Percentiles rank a stretch among this genome's conserved stretches.
phyloP scores from a whole-genome alignment of 1,140 invertebrate species.

The Drosophila nigromelanica region DNA sequence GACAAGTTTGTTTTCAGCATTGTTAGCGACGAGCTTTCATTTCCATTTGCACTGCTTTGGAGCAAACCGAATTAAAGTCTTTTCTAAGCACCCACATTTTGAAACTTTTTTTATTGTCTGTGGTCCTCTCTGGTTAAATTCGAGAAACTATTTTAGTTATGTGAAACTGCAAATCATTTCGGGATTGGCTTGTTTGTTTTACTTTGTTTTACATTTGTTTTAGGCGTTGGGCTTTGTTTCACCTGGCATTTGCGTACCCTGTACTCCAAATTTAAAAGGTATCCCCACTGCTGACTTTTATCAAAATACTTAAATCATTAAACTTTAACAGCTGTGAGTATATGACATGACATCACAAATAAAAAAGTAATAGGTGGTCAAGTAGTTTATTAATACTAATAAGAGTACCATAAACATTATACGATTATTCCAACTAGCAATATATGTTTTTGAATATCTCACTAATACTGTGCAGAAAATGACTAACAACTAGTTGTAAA shows the following conservation, averaged over 20 bases:
- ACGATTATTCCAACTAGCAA: no score
- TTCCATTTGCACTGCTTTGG: constrained; percentile 7
- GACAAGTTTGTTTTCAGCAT: neutral
- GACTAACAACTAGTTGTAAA: constrained; percentile 9
- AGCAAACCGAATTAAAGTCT: constrained; percentile 18
- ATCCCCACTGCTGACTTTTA: neutral
- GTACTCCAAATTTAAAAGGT: neutral
- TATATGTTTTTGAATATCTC: no score
- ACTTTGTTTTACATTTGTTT: constrained; percentile 28
- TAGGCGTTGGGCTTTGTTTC: neutral
- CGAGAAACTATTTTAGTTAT: constrained; percentile 40
- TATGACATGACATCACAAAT: no score
- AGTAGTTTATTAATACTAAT: no score
- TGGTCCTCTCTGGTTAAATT: constrained; percentile 18
- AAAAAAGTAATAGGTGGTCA: no score
- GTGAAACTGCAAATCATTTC: constrained; percentile 43
- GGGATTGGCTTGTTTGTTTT: constrained; percentile 29
- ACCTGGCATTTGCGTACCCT: constrained; percentile 10
- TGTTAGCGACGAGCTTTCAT: neutral
- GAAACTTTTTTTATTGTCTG: constrained; percentile 26
- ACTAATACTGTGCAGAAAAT: neutral
- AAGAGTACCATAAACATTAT: no score
- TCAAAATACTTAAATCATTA: no score
- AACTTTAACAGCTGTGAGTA: no score
- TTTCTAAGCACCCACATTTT: constrained; percentile 19